These are phyloP conservation scores for Zele albiditarsus DNA, from an alignment of 2,888 invertebrate genomes.

Conservation along the genomic window DNA sequence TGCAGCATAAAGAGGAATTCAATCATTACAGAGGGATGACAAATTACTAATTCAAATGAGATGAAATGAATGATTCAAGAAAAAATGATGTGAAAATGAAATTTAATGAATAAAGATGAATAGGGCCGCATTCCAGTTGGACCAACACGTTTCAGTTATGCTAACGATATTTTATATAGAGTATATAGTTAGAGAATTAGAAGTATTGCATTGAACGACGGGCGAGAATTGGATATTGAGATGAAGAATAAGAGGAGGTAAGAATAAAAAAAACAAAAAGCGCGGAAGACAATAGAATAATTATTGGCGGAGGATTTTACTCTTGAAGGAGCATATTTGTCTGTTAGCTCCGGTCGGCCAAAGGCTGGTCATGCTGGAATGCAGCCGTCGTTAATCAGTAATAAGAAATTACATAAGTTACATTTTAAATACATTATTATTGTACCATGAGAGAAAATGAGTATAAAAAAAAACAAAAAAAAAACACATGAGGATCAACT, in stretches of 20 bases:
- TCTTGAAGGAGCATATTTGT: slow-evolving; percentile 72
- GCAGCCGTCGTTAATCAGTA: slow-evolving; percentile 72
- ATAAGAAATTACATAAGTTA: slow-evolving; percentile 71
- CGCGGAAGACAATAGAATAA: background rate
- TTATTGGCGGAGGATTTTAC: slow-evolving; percentile 59
- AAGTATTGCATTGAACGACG: slow-evolving; percentile 61
- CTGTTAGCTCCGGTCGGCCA: slow-evolving; percentile 73
- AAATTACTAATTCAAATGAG: slow-evolving; percentile 7
- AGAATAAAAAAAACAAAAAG: slow-evolving; percentile 12
- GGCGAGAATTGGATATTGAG: slow-evolving; percentile 33
- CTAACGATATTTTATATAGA: slow-evolving; percentile 73
- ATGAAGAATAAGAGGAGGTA: slow-evolving; percentile 26
- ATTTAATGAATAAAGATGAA: slow-evolving; percentile 60
- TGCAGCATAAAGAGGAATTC: slow-evolving; percentile 46
- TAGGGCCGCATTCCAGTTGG: slow-evolving; percentile 72
- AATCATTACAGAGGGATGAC: slow-evolving; percentile 46
- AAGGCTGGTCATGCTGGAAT: slow-evolving; percentile 72
- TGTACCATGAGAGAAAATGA: slow-evolving; percentile 54
- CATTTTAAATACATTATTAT: slow-evolving; percentile 72
- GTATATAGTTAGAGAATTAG: slow-evolving; percentile 72
- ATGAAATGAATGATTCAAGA: slow-evolving; percentile 43
- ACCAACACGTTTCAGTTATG: slow-evolving; percentile 72
- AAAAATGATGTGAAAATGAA: slow-evolving; percentile 41
- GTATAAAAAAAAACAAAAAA: slow-evolving; percentile 46
- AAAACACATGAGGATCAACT: slow-evolving; percentile 56